Evolutionary conservation across 2,113 vertebrate genomes (phyloP), one percentile per base, ranked within the genome.

Genomic region (Oriolus oriolus): DNA sequence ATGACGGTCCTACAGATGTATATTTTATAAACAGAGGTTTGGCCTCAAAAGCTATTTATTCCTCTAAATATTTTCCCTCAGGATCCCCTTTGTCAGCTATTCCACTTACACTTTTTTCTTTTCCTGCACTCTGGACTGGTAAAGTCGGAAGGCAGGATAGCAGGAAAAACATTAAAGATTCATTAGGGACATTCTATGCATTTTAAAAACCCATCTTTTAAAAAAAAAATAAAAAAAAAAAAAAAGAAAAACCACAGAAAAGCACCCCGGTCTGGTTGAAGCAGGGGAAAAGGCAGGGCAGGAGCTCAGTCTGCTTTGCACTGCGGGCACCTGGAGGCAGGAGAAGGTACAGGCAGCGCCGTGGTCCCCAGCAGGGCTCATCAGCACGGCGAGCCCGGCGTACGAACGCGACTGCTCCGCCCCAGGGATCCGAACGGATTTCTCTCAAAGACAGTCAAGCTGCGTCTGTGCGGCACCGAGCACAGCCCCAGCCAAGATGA

Each of bases 121-220:
- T 49, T 39, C 22, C 37, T 56, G 2, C 65, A 52, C 56, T 37
- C 41, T n/a, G 47, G 19, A 21, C 61, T 65, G 37, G 45, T 22
- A 49, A 73, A 73, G 31, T 41, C 41, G 31, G 71, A 75, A 68
- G 45, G 41, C n/a, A 50, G 53, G 12, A 17, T 57, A 82, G 70
- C 28, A 70, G 14, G 59, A 37, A 74, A 90, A 90, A 39, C 28
- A 80, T 88, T 49, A 91, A 87, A 86, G 27, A 94, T 89, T 90
- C 27, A 86, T 61, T 61, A 69, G 11, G 49, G 57, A 60, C 19
- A 16, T 33, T 75, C 54, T 63, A 82, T 64, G 37, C n/a, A 63
- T 94, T 81, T 94, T 83, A 63, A 21, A 95, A 83, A 76, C 10
- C 57, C 63, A 73, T 35, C 33, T 65, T 73, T 26, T 53, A 44